These are phyloP conservation scores for Drosophila ficusphila DNA, from an alignment of 1,140 invertebrate genomes.

Conservation along the genomic window DNA sequence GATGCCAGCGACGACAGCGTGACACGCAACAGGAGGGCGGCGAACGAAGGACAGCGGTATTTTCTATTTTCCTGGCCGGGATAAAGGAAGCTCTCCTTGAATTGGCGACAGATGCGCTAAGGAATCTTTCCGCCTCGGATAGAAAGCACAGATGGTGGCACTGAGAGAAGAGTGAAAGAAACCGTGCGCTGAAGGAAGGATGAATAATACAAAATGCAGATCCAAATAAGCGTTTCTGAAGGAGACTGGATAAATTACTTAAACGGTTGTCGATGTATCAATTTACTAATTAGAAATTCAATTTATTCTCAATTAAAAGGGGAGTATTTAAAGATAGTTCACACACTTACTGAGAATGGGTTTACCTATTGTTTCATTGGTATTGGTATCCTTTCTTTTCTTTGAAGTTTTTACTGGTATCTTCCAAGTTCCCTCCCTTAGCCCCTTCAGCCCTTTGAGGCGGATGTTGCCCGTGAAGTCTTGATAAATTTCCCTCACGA, in stretches of 20 bases:
- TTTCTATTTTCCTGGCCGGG: slow-evolving; percentile 12
- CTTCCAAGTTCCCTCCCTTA: neutral
- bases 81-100: slow-evolving; percentile 29
- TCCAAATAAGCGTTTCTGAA: neutral
- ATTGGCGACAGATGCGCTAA: slow-evolving; percentile 27
- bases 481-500: slow-evolving; percentile 47
- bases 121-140: slow-evolving; percentile 22
- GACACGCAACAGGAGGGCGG: slow-evolving; percentile 32
- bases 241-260: neutral
- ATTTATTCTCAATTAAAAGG: no score
- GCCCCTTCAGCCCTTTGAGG: neutral
- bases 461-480: slow-evolving; percentile 24
- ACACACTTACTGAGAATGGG: no score
- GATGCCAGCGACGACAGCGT: slow-evolving; percentile 42
- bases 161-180: slow-evolving; percentile 2
- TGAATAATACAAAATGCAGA: neutral
- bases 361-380: slow-evolving; percentile 7
- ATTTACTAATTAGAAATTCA: no score
- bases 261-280: no score
- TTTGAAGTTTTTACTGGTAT: neutral
- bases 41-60: slow-evolving; percentile 8
- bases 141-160: neutral
- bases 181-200: neutral
- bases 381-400: slow-evolving; percentile 3
- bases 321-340: no score